Conservation (phyloP, 2,888 invertebrate genomes). For the Tricholauxania praeusta region DNA sequence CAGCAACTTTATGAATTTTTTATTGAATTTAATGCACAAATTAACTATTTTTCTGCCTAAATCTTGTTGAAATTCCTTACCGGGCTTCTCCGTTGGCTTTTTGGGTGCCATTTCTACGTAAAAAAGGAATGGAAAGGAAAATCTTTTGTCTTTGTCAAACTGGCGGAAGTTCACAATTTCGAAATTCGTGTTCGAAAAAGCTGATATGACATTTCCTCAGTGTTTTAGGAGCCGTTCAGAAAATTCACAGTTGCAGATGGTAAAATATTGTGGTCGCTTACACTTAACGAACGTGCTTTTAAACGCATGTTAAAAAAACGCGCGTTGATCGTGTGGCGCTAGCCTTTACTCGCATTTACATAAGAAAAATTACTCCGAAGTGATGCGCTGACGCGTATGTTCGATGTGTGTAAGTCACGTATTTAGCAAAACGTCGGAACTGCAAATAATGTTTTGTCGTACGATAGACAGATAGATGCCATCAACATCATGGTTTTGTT, state of each 20-base stretch:
- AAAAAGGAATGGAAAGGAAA: slow-evolving; percentile 68
- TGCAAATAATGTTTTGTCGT: too few relatives aligned
- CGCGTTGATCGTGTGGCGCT: too few relatives aligned
- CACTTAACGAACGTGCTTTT: too few relatives aligned
- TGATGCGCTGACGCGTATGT: too few relatives aligned
- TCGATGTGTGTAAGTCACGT: too few relatives aligned
- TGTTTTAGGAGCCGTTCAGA: slow-evolving; percentile 40
- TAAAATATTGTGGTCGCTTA: too few relatives aligned
- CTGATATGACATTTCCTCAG: slow-evolving; percentile 14
- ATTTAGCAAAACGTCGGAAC: too few relatives aligned
- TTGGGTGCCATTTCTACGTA: slow-evolving; percentile 84
- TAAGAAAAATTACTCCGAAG: too few relatives aligned
- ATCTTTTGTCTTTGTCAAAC: slow-evolving; percentile 52
- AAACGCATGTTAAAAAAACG: too few relatives aligned
- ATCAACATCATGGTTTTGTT: too few relatives aligned
- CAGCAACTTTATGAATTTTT: slow-evolving; percentile 33
- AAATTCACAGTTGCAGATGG: background rate
- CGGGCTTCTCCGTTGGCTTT: slow-evolving; percentile 88
- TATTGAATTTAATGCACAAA: slow-evolving; percentile 42
- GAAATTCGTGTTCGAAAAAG: slow-evolving; percentile 48
- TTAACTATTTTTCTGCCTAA: slow-evolving; percentile 48
- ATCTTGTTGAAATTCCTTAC: slow-evolving; percentile 71
- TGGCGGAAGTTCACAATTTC: slow-evolving; percentile 54
- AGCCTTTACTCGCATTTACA: too few relatives aligned
- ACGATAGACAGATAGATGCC: too few relatives aligned